Base-by-base conservation (phyloP, 2,113 vertebrate species). In the Callospermophilus lateralis region DNA sequence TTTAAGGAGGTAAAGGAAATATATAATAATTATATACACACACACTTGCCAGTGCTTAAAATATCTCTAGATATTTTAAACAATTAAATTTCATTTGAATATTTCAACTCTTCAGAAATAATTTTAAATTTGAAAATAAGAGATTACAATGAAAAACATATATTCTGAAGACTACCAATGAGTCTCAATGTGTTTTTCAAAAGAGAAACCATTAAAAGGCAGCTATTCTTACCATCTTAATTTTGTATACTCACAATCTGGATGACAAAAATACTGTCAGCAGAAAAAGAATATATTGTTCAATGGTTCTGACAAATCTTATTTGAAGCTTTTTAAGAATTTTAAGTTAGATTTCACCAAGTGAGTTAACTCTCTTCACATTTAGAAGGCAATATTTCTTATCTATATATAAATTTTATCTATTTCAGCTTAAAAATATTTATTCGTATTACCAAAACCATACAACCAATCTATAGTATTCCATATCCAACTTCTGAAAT, bases 281-380 rank as follows among this genome's bases (percentile, higher is more conserved):
- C 63, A 88, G 30, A 94, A 34, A 74, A 94, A 76, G 34, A 48
- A 8, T 58, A 48, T 5, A 20, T 67, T 0, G 0, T 72, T 68
- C 17, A 0, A 74, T 84, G 58, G 13, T 80, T 95, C 34, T 77
- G 39, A 81, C 17, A 67, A 20, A 70, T 63, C 48, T 88, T 4
- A 73, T 94, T 78, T 90, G 42, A 81, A 96, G 93, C 76, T 85
- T 96, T 94, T 48, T 63, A 93, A 77, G 39, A 80, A 85, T 74
- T 37, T 76, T 86, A 91, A 97, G 97, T 94, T 94, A 1, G 39
- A 45, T 97, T 80, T 95, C 84, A 93, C 87, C 63, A 79, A 84
- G 45, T 67, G 78, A 96, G 79, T 79, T 96, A 97, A 91, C 94
- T 77, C 58, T 74, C 90, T 96, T 88, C 96, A 95, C 32, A 74